Base-by-base conservation (phyloP, 2,113 vertebrate genomes). In the Lophius piscatorius region DNA sequence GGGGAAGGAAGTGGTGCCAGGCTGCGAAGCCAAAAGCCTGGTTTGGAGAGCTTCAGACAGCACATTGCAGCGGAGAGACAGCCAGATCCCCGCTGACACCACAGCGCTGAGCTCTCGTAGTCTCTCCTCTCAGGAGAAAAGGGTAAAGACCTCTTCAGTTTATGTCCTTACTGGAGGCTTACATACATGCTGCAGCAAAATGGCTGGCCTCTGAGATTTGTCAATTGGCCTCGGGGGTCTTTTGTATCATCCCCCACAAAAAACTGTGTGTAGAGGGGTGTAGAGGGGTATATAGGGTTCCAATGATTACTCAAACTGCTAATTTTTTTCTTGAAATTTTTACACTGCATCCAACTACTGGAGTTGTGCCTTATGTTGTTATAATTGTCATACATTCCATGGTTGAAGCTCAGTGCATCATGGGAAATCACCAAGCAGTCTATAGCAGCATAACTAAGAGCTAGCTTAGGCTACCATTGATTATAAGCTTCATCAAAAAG, bases 11-110 rank as follows among this genome's bases (percentile, higher is more conserved):
- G 50, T 14, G 6, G 64, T 74, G 83, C 80, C 87, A 85, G 62
- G 66, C 76, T 5, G 9, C 48, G 62, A 39, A 80, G 86, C 76
- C 78, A 63, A n/a, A n/a, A 82, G 80, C 84, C 78, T 34, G 71
- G 74, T 68, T 70, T 74, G 67, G 74, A 85, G 76, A 51, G 83
- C 79, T 84, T 81, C 64, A 50, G 58, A 51, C 61, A 6, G 42
- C 76, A 66, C 70, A 78, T 78, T 86, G 74, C 65, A 18, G 72
- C 63, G 74, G 61, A 70, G 48, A 64, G 70, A 59, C 60, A 44
- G 52, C 78, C 28, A 73, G 75, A 76, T 83, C 76, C 75, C 49
- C 46, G 61, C 39, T 73, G 66, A 81, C 56, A 35, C 63, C 51
- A 4, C 5, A 70, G 44, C 52, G 39, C 42, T 63, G 56, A 23